Conservation (phyloP, 1,140 invertebrate species). For the Papilio xuthus region DNA sequence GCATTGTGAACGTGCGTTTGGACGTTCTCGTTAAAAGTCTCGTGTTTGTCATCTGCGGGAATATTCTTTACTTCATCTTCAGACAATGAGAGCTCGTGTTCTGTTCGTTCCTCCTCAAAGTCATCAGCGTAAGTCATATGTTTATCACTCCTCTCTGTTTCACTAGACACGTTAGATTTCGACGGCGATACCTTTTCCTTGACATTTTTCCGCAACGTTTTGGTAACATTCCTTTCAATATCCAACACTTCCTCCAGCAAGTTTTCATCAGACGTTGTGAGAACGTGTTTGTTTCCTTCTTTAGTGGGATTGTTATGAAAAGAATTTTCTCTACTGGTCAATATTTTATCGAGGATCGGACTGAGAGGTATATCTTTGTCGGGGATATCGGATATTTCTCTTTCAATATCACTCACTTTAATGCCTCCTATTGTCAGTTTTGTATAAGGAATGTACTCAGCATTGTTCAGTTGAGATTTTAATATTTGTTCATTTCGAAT, state of each 20-base stretch:
- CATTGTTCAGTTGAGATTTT: conserved; percentile 57
- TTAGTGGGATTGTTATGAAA: conserved; percentile 53
- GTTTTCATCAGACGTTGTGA: conserved; percentile 74
- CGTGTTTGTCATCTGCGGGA: conserved; percentile 30
- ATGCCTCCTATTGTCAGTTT: conserved; percentile 77
- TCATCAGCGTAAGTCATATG: conserved; percentile 72
- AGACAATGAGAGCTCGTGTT: conserved; percentile 38
- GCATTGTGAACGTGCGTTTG: conserved; percentile 46
- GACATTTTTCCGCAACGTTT: conserved; percentile 54
- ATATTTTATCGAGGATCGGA: conserved; percentile 70
- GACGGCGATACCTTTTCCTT: conserved; percentile 41
- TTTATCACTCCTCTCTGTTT: conserved; percentile 46
- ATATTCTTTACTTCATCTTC: conserved; percentile 36
- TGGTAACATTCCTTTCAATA: conserved; percentile 63
- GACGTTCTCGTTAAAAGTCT: conserved; percentile 36
- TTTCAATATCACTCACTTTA: conserved; percentile 71
- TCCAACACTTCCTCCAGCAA: conserved; percentile 72
- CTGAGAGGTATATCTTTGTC: conserved; percentile 62
- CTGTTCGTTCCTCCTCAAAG: conserved; percentile 75
- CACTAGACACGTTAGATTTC: conserved; percentile 33
- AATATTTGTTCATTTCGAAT: conserved; percentile 39
- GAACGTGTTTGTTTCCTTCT: conserved; percentile 54
- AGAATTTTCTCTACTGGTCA: conserved; percentile 67
- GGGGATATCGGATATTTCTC: conserved; percentile 62
- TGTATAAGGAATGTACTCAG: conserved; percentile 78